A percentile compares a stretch with the other conserved stretches of the same genome.
Evolutionary conservation across 2,888 invertebrate species (phyloP).

Genomic region (Cepaea hortensis): DNA sequence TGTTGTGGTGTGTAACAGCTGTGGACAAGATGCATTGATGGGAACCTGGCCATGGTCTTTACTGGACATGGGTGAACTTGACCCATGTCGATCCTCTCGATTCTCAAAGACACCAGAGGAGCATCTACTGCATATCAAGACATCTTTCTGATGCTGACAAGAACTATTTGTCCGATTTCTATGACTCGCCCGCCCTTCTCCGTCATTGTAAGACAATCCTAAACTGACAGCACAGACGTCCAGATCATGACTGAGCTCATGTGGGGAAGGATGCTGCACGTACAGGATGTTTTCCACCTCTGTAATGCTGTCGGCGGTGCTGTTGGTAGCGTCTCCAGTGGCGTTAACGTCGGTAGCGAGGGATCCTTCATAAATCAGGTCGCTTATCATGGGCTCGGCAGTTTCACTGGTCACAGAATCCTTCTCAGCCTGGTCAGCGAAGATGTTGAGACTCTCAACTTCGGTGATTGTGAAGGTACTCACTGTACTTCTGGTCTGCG

Average conservation of each 20-base stretch:
- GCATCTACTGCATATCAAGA: not conserved
- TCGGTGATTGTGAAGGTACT: constrained; percentile 4
- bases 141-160: not conserved
- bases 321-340: not conserved
- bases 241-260: no score
- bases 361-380: not conserved
- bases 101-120: not conserved
- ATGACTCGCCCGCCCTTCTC: no score
- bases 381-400: not conserved
- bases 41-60: no score
- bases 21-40: no score
- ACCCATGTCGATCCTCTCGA: not conserved
- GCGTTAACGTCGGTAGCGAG: not conserved
- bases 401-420: not conserved
- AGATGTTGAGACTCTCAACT: not conserved
- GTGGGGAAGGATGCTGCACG: not conserved
- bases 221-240: not conserved
- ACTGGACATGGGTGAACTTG: no score
- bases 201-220: not conserved
- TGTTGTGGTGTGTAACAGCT: no score
- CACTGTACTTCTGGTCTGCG: not conserved
- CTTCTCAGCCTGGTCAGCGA: not conserved
- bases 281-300: not conserved
- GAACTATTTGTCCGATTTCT: not conserved
- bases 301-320: not conserved